Evolutionary conservation across 2,888 invertebrate genomes (phyloP), one percentile per base, ranked within the genome.

Genomic region (Chymomyza caudatula): DNA sequence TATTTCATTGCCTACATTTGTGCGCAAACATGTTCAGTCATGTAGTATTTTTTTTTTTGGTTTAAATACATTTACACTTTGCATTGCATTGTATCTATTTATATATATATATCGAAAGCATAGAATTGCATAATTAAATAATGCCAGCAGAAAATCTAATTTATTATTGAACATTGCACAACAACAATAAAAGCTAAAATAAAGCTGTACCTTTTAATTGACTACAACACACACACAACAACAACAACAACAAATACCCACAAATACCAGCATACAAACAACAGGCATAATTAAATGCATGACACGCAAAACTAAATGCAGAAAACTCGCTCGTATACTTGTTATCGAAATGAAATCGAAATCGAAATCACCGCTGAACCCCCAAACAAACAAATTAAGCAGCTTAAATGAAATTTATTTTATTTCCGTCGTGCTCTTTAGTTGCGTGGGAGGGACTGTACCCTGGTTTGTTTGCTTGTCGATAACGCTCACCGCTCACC

Each of bases 151-250:
- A 55, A 54, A 51, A 71, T 65, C 54, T 71, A 60, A 71, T 70
- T 70, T 66, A 59, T 54, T 55, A 52, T 47, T 15, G 23, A 22
- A 44, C 58, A 62, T 43, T n/a, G n/a, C 23, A 11, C 22, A n/a
- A 15, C 55, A 37, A 55, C 49, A 49, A 49, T 19, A 2, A 37
- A 56, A n/a, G 5, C 55, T 15, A 55, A 13, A 49, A 49, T 19
- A 2, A 37, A 56, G 54, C 77, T 60, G 13, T 51, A 65, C 60
- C 64, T 74, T 82, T 82, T 68, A 64, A 76, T 85, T 78, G 2
- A 37, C 11, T 69, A 65, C 62, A 68, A 57, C 63, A 61, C 53
- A 61, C 53, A 57, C 61, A 53, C 60, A 54, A 54, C 60, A 51
- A 66, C 66, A 71, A 74, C 62, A 60, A 61, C 23, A 63, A 25